phyloP scores from a whole-genome alignment of 1,140 invertebrate genomes.

The Philotrypesis tridentata region DNA sequence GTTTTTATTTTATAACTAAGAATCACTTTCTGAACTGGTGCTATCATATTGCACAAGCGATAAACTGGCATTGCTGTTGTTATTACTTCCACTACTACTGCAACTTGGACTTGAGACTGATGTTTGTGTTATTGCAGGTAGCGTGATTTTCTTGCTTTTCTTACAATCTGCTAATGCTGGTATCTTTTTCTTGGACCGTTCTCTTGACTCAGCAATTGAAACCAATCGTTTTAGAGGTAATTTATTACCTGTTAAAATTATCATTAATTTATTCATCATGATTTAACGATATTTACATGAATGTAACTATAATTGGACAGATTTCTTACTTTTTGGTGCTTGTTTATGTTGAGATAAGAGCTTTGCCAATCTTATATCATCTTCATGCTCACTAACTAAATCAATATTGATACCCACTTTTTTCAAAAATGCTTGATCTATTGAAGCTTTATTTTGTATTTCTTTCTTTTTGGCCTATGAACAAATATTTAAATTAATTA shows the following conservation, averaged over 20 bases:
- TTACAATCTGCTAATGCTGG: slow-evolving; percentile 23
- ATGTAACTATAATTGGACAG: neutral
- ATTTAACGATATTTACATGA: neutral
- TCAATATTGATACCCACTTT: slow-evolving; percentile 87
- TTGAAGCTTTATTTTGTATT: slow-evolving; percentile 79
- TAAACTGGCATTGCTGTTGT: slow-evolving; percentile 31
- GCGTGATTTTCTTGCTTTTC: slow-evolving; percentile 40
- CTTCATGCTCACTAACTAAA: slow-evolving; percentile 84
- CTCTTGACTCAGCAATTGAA: slow-evolving; percentile 59
- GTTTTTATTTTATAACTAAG: slow-evolving; percentile 48
- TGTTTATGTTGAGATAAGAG: slow-evolving; percentile 72
- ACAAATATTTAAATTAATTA: slow-evolving; percentile 26
- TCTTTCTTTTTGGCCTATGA: slow-evolving; percentile 84
- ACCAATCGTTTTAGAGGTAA: slow-evolving; percentile 62
- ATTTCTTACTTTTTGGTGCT: slow-evolving; percentile 24
- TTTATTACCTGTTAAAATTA: slow-evolving; percentile 54
- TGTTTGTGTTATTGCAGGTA: slow-evolving; percentile 50
- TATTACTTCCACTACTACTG: slow-evolving; percentile 25
- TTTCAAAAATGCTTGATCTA: slow-evolving; percentile 83
- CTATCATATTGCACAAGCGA: slow-evolving; percentile 69
- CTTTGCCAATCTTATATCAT: slow-evolving; percentile 86
- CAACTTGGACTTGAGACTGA: neutral
- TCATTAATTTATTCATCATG: slow-evolving; percentile 20
- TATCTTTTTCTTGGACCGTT: slow-evolving; percentile 54
- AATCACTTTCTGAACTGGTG: slow-evolving; percentile 68